Conservation (phyloP, 2,888 invertebrate genomes). For the Plusia festucae region DNA sequence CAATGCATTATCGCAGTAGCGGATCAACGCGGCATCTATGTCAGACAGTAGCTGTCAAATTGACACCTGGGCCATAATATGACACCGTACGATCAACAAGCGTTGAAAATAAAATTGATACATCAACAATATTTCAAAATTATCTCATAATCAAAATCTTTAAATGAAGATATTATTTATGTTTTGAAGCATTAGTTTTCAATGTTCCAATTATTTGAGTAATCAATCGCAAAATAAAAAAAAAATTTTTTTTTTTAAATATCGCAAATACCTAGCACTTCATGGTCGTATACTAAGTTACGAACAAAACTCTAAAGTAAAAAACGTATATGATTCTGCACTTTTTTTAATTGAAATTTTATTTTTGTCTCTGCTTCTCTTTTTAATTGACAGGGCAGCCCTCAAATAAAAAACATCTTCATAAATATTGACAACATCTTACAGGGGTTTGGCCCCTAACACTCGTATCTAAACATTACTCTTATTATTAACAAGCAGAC, state of each 20-base stretch:
- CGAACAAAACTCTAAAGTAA: neutral
- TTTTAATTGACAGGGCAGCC: constrained; percentile 48
- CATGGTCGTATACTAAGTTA: neutral
- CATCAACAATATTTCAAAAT: constrained; percentile 15
- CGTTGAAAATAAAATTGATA: constrained; percentile 40
- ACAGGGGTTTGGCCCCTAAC: constrained; percentile 55
- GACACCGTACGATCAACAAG: constrained; percentile 54
- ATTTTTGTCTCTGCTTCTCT: constrained; percentile 23
- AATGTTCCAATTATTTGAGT: no score
- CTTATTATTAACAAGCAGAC: constrained; percentile 86
- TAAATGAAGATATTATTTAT: no score
- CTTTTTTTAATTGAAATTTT: neutral
- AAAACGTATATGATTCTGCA: neutral
- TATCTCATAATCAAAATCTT: no score
- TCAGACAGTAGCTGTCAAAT: constrained; percentile 65
- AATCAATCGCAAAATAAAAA: no score
- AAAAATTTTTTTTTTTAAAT: no score
- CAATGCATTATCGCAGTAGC: constrained; percentile 52
- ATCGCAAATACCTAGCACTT: no score
- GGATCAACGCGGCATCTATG: constrained; percentile 55
- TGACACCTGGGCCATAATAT: constrained; percentile 72
- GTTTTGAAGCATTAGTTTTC: no score
- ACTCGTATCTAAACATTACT: constrained; percentile 77
- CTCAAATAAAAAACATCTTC: constrained; percentile 65
- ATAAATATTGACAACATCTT: constrained; percentile 75